Evolutionary conservation across 2,888 invertebrate species (phyloP), one percentile per base, ranked within the genome.

Genomic region (Chymomyza procnemis): DNA sequence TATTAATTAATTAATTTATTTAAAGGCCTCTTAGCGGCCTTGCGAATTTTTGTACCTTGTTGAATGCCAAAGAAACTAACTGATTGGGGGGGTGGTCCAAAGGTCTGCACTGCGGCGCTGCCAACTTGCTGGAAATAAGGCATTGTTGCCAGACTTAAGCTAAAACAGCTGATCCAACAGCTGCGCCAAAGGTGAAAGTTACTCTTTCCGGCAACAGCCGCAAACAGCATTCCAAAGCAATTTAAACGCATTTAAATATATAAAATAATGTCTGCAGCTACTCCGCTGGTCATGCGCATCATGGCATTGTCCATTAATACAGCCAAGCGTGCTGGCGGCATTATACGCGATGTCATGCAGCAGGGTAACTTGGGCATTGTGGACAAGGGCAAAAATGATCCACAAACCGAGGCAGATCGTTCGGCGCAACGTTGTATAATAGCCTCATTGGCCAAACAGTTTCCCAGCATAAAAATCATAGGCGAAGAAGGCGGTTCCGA

Each of bases 401-500:
- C 97, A 54, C 99, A 99, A 93, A 99, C 99, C 4, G 98, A 98
- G 92, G 99, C 99, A 5, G 99, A 99, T 90, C 93, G 99, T 75
- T 96, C 96, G 30, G 98, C 98, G 0, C 99, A 99, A 91, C 93
- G 94, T 75, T 98, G 97, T 89, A 99, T 99, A 69, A 94, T 98
- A 69, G 95, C 96, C 22, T 97, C 98, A 1, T 92, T 99, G 4
- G 92, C 94, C 46, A 93, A 93, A 69, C 95, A 96, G 83, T 99
- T 97, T 91, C 97, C 98, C 0, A 93, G 93, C 79, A 90, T 97
- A 0, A 94, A 93, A 52, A 95, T 99, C 67, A 97, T 97, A 83
- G 97, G 98, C 0, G 99, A 99, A 91, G 99, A 99, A 91, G 98
- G 94, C 16, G 91, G 90, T 71, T 93, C 93, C 72, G 92, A 93